Conservation (phyloP, 2,888 invertebrate species). For the Ashinkailepas kermadecensis region DNA sequence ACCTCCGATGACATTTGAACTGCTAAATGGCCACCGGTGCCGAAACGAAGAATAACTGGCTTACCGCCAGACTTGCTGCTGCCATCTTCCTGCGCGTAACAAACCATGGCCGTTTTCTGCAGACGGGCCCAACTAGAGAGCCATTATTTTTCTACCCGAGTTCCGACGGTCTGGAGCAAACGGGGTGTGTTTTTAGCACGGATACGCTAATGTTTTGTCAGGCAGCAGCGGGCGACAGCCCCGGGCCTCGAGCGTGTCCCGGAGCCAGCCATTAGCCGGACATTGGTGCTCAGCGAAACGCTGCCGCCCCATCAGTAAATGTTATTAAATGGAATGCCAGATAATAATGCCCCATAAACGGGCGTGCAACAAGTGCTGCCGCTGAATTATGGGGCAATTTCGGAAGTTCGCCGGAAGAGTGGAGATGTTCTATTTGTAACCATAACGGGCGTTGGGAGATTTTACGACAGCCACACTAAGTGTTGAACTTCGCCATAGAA, state of each 20-base stretch:
- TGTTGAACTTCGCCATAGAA: slow-evolving; percentile 15
- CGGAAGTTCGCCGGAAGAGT: slow-evolving; percentile 13
- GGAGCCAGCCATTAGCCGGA: not conserved
- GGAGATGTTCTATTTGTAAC: slow-evolving; percentile 21
- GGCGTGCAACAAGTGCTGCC: slow-evolving; percentile 9
- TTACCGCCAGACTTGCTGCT: not conserved
- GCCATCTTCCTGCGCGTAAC: too few species aligned
- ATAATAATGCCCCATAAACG: slow-evolving; percentile 14
- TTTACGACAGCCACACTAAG: not conserved
- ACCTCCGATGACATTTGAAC: not conserved
- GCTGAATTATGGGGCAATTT: slow-evolving; percentile 9
- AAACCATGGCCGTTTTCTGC: not conserved
- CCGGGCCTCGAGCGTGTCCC: not conserved
- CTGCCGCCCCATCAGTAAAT: slow-evolving; percentile 4
- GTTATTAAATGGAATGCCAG: slow-evolving; percentile 17
- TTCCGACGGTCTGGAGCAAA: not conserved
- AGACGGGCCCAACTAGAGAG: not conserved
- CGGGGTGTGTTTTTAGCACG: not conserved
- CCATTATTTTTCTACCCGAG: not conserved
- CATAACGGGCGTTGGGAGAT: slow-evolving; percentile 6
- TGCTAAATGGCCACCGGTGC: not conserved
- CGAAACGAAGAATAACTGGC: not conserved
- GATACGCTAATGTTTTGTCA: not conserved
- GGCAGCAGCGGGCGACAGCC: not conserved
- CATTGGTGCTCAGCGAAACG: not conserved